Evolutionary conservation across 2,888 invertebrate genomes (phyloP), one percentile per base, ranked within the genome.

Genomic region (Lysandra coridon): DNA sequence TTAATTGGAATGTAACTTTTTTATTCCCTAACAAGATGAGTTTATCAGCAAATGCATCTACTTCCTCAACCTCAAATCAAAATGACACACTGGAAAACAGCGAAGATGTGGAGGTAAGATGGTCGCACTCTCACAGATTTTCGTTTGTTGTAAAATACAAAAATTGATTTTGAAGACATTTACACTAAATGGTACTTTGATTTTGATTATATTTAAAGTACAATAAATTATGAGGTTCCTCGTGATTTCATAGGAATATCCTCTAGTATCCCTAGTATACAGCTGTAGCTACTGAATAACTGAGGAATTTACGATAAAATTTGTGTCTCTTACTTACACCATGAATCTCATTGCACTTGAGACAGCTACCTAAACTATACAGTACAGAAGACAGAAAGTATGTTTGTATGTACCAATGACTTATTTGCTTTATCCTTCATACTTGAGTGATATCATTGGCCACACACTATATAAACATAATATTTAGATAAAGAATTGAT

Each of bases 41-140:
- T 14, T 57, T 53, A 53, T 57, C 57, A 30, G 76, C 1, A 14
- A 57, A 76, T 76, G 17, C 57, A 76, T 6, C 76, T 12, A 17
- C 30, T 57, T 33, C 76, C 4, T 76, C 57, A 57, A 57, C 14
- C 6, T 57, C 37, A 53, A 76, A 57, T 30, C 33, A 5, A 30
- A 57, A 57, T 10, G 57, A 76, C 30, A 17, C 14, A 57, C 30
- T 33, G 33, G 76, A 57, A 53, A 57, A 76, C 76, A 37, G 33
- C 33, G 76, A 76, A 57, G 76, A 76, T 53, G 53, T 76, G 17
- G 76, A 76, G 76, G 76, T 76, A 76, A 76, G 33, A 69, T 49
- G 2, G 10, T 49, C 49, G 62, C 7, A n/a, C 62, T n/a, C 7
- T 57, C 57, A 4, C 12, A 57, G 57, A 57, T 57, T 57, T 57